These are phyloP conservation scores for Ethmia dodecea DNA, from an alignment of 2,888 invertebrate species.

Conservation along the genomic window DNA sequence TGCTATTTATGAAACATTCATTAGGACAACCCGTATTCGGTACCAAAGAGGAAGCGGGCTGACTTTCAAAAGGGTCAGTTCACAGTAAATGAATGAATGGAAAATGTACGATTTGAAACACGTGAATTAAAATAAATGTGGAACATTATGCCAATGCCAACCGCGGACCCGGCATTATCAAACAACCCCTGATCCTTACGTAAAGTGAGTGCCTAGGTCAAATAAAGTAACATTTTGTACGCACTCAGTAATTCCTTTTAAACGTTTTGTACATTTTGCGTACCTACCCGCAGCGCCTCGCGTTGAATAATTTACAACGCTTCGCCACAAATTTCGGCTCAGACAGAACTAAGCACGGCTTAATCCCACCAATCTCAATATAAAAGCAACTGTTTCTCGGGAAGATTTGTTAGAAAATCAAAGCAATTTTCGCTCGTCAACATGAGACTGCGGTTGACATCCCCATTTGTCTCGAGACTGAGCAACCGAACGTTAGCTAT, in stretches of 20 bases:
- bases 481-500: slow-evolving; percentile 6
- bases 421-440: slow-evolving; percentile 41
- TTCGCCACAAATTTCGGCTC: slow-evolving; percentile 5
- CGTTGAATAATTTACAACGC: slow-evolving; percentile 7
- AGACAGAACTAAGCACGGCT: slow-evolving; percentile 2
- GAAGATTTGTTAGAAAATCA: slow-evolving; percentile 34
- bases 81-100: too few species aligned
- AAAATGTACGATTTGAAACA: too few species aligned
- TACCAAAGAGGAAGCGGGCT: too few species aligned
- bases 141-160: too few species aligned
- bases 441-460: slow-evolving; percentile 54
- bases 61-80: too few species aligned
- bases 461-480: slow-evolving; percentile 46
- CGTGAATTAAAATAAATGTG: too few species aligned
- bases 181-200: too few species aligned
- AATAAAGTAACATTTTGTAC: slow-evolving; percentile 1
- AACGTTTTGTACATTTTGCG: slow-evolving; percentile 7
- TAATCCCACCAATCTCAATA: slow-evolving; percentile 9
- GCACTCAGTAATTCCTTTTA: slow-evolving; percentile 3
- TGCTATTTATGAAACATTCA: too few species aligned
- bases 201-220: too few species aligned
- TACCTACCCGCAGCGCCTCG: slow-evolving; percentile 1
- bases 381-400: slow-evolving; percentile 21
- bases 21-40: too few species aligned
- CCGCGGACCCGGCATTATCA: too few species aligned